Evolutionary conservation across 2,888 invertebrate species (phyloP), one percentile per base, ranked within the genome.

Genomic region (Neoaliturus tenellus): DNA sequence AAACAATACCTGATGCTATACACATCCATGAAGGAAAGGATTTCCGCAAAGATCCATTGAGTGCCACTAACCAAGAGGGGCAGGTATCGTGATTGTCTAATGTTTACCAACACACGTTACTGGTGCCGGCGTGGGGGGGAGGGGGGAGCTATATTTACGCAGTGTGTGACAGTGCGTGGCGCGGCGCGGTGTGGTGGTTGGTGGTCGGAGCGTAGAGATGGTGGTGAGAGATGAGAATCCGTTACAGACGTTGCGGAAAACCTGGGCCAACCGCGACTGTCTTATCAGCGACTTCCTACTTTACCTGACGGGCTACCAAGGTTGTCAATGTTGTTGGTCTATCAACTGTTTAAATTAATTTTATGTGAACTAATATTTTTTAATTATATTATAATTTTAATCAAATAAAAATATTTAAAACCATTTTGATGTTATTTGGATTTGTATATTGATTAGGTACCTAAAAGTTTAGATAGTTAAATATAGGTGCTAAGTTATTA

Each of bases 241-340:
- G 12, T 84, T 90, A n/a, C 89, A 89, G 85, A 87, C 88, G 58
- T 87, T 91, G 41, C 89, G 89, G 85, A 87, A 88, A 35, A 88
- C 88, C 12, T 91, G 91, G 91, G 88, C 87, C 0, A 88, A 88
- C 31, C 89, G 89, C 83, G 88, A 90, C 62, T 91, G 90, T 85
- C 86, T 78, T 28, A 90, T 91, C 84, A 89, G 90, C 1, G 91
- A 92, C 80, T 92, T 92, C 87, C 88, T 92, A 75, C 89, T 90
- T 86, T 92, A 91, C 88, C 88, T 92, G 31, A 91, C 91, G 25
- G 90, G 90, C 25, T 90, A 92, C 89, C 92, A 92, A 92, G 92
- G 93, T 93, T 89, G 20, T 71, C 23, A 3, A 5, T 23, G 6
- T 3, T 20, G 51, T 51, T 20, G 51, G 23, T 10, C 51, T 23